Conservation (phyloP, 2,888 invertebrate species). For the Microctonus aethiopoides region DNA sequence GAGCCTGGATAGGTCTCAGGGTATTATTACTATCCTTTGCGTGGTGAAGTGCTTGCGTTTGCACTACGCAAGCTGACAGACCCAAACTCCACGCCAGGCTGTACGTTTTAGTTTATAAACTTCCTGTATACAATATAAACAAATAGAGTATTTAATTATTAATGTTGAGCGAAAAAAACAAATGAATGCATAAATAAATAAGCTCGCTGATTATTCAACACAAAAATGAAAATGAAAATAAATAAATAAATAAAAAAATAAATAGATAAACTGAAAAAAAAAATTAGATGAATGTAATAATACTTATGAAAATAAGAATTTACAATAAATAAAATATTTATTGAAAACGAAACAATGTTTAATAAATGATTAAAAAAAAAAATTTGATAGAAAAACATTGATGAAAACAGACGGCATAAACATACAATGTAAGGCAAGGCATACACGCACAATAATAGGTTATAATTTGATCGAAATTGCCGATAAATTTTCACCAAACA, state of each 20-base stretch:
- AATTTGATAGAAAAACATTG: conserved; percentile 44
- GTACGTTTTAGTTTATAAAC: conserved; percentile 48
- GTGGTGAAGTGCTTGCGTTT: conserved; percentile 51
- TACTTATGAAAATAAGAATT: not conserved
- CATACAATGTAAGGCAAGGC: conserved; percentile 53
- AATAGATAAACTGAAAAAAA: not conserved
- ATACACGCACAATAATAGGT: conserved; percentile 53
- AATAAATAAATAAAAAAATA: too few species aligned
- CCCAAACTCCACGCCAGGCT: conserved; percentile 59
- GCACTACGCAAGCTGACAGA: conserved; percentile 55
- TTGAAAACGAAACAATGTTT: not conserved
- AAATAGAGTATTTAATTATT: conserved; percentile 14
- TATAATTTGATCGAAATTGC: conserved; percentile 50
- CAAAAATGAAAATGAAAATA: not conserved
- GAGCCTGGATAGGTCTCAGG: conserved; percentile 62
- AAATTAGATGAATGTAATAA: not conserved
- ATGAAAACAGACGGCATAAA: conserved; percentile 52
- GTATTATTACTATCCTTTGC: conserved; percentile 55
- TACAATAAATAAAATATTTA: not conserved
- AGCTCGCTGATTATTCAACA: not conserved
- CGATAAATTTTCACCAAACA: not conserved
- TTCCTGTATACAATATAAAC: conserved; percentile 6
- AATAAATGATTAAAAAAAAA: not conserved
- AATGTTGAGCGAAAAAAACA: not conserved
- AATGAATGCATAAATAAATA: not conserved